Evolutionary conservation across 2,888 invertebrate species (phyloP).

Genomic region (Papilio elwesi): DNA sequence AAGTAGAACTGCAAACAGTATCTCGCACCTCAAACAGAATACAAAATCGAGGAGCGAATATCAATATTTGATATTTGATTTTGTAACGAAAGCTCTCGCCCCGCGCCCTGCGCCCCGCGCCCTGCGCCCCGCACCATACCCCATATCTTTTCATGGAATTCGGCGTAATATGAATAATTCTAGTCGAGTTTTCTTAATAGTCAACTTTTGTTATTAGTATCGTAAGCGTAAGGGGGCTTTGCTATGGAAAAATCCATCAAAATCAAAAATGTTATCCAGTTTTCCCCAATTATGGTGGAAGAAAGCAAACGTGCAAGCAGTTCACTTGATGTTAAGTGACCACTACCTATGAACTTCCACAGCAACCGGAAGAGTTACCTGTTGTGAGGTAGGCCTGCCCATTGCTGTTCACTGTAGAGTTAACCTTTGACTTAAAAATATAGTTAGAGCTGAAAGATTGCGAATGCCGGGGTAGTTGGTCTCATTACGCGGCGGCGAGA

Average conservation of each 20-base stretch:
- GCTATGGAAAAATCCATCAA: too few relatives aligned
- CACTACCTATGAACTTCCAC: too few relatives aligned
- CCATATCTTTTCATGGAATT: conserved; percentile 56
- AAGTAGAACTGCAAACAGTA: conserved; percentile 76
- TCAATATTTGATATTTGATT: conserved; percentile 83
- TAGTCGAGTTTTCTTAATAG: background rate
- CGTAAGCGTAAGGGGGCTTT: too few relatives aligned
- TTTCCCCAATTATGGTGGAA: background rate
- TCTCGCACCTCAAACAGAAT: conserved; percentile 79
- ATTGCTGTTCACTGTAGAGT: too few relatives aligned
- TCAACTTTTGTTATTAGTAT: background rate
- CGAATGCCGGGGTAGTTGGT: conserved; percentile 2
- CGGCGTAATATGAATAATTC: conserved; percentile 47
- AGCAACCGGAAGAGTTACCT: too few relatives aligned
- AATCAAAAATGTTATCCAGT: background rate
- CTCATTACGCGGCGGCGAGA: conserved; percentile 41
- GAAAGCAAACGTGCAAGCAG: background rate
- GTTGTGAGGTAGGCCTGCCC: too few relatives aligned
- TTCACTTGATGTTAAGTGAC: too few relatives aligned
- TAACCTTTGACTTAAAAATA: background rate
- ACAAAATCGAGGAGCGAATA: conserved; percentile 76
- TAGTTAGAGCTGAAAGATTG: conserved; percentile 7
- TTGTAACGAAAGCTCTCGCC: conserved; percentile 68
- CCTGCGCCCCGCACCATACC: conserved; percentile 45
- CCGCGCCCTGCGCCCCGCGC: conserved; percentile 43